Conservation (phyloP, 2,888 invertebrate genomes). For the Galerucella pusilla region DNA sequence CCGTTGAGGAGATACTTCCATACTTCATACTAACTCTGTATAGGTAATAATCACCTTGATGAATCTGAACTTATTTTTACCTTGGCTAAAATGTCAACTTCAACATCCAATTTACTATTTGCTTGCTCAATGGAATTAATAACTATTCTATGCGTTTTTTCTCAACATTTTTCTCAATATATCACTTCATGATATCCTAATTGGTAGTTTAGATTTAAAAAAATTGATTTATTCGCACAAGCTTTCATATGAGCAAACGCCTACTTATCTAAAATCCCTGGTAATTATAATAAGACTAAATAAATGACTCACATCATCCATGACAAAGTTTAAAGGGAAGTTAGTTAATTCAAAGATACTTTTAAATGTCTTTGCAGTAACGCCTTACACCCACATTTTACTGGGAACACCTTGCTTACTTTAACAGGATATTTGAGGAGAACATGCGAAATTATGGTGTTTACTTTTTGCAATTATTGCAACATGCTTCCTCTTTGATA, state of each 20-base stretch:
- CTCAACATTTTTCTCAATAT: neutral
- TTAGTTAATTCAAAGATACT: neutral
- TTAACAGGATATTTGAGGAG: slow-evolving; percentile 20
- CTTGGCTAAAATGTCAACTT: no score
- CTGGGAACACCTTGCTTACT: slow-evolving; percentile 2
- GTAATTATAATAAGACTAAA: neutral
- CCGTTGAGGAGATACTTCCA: no score
- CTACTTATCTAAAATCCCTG: neutral
- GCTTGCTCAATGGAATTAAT: no score
- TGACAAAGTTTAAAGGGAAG: neutral
- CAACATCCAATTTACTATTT: no score
- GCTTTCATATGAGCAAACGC: neutral
- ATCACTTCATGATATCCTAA: neutral
- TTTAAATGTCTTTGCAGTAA: neutral
- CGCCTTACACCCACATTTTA: slow-evolving; percentile 16
- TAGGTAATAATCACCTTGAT: no score
- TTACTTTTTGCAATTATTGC: slow-evolving; percentile 14
- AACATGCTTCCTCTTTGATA: slow-evolving; percentile 25
- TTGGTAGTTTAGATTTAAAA: neutral
- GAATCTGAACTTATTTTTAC: no score
- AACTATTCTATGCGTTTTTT: neutral
- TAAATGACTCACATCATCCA: neutral
- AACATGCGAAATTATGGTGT: slow-evolving; percentile 24
- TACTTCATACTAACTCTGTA: no score
- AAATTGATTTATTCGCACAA: neutral